A percentile compares a stretch with the other conserved stretches of the same genome.
phyloP scores from a whole-genome alignment of 92 coral and sea anemone species.

The Pocillopora grandis region DNA sequence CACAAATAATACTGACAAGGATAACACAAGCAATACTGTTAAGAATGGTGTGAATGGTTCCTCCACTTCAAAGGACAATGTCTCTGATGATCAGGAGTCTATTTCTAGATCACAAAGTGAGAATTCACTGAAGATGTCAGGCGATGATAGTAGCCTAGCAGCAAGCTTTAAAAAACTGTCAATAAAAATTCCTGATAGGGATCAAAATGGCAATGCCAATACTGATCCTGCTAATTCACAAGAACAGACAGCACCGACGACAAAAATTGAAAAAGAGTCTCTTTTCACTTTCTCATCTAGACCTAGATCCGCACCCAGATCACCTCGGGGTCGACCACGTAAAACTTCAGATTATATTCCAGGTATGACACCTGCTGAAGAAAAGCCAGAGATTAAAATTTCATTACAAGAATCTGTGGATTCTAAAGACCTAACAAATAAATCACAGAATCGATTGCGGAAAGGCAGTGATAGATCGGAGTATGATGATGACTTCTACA shows the following conservation, averaged over 20 bases:
- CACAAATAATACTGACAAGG: slow-evolving; percentile 37
- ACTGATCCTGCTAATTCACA: not conserved
- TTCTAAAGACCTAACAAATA: slow-evolving; percentile 25
- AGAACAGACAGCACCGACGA: slow-evolving; percentile 3
- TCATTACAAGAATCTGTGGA: slow-evolving; percentile 39
- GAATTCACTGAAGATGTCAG: slow-evolving; percentile 82
- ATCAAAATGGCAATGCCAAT: slow-evolving; percentile 32
- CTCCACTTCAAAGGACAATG: slow-evolving; percentile 36
- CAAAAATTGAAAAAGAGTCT: slow-evolving; percentile 37
- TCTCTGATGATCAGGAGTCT: slow-evolving; percentile 55
- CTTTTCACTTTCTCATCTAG: slow-evolving; percentile 91
- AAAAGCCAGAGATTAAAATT: slow-evolving; percentile 65
- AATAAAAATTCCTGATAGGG: slow-evolving; percentile 26
- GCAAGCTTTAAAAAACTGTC: slow-evolving; percentile 68
- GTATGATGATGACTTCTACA: slow-evolving; percentile 85
- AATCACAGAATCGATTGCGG: slow-evolving; percentile 29
- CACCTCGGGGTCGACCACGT: slow-evolving; percentile 75
- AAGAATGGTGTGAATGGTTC: slow-evolving; percentile 28
- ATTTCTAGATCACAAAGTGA: slow-evolving; percentile 87
- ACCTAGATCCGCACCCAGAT: slow-evolving; percentile 96
- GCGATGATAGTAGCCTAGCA: slow-evolving; percentile 70
- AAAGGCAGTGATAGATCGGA: slow-evolving; percentile 75
- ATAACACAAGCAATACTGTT: slow-evolving; percentile 6
- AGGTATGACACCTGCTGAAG: slow-evolving; percentile 48
- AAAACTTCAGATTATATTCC: slow-evolving; percentile 49